phyloP scores from a whole-genome alignment of 2,888 invertebrate genomes.

The Drosophila hamatofila region DNA sequence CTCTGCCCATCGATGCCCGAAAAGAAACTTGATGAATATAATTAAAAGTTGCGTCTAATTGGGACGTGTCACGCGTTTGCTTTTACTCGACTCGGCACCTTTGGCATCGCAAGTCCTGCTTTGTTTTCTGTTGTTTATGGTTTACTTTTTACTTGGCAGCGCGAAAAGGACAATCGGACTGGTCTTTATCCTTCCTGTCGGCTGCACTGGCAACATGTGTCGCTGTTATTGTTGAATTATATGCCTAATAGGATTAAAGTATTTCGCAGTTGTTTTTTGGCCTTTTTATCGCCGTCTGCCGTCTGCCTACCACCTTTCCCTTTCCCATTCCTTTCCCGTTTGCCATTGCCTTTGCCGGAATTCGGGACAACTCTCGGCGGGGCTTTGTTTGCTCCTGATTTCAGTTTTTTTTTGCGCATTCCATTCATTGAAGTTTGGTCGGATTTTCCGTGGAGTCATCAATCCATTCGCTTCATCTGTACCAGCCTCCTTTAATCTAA shows the following conservation, averaged over 20 bases:
- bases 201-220: slow-evolving; percentile 82
- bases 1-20: slow-evolving; percentile 2
- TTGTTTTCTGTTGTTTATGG: slow-evolving; percentile 9
- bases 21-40: slow-evolving; percentile 40
- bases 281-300: slow-evolving; percentile 63
- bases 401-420: slow-evolving; percentile 47
- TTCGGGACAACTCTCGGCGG: slow-evolving; percentile 48
- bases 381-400: slow-evolving; percentile 29
- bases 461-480: slow-evolving; percentile 58
- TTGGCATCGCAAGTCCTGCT: slow-evolving; percentile 20
- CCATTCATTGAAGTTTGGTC: slow-evolving; percentile 34
- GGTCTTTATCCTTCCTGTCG: slow-evolving; percentile 78
- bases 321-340: not conserved
- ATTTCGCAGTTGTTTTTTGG: slow-evolving; percentile 78
- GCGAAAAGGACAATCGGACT: slow-evolving; percentile 73
- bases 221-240: slow-evolving; percentile 84
- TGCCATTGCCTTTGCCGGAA: slow-evolving; percentile 17
- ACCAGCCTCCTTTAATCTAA: slow-evolving; percentile 75
- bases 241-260: slow-evolving; percentile 84
- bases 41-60: slow-evolving; percentile 42
- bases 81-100: slow-evolving; percentile 8
- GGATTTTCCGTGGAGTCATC: slow-evolving; percentile 57
- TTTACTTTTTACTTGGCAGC: slow-evolving; percentile 37
- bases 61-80: slow-evolving; percentile 33
- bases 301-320: slow-evolving; percentile 8